phyloP scores from a whole-genome alignment of 2,888 invertebrate species.

The Nomada hirtipes region DNA sequence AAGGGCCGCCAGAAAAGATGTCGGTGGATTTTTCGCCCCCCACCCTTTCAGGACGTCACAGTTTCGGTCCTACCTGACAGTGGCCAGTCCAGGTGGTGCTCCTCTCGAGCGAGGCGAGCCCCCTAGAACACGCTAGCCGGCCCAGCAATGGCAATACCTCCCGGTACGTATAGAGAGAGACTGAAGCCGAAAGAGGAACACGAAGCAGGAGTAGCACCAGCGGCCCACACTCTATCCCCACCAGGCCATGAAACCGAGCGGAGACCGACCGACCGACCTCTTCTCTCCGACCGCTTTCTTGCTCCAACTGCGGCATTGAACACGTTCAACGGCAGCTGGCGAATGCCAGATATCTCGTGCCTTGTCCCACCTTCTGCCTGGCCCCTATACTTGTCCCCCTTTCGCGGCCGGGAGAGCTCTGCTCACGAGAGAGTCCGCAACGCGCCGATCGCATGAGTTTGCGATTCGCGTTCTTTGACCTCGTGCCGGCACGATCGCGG shows the following conservation, averaged over 20 bases:
- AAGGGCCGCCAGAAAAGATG: slow-evolving; percentile 23
- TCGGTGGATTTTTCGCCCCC: slow-evolving; percentile 27
- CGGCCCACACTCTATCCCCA: slow-evolving; percentile 77
- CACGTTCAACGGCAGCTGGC: slow-evolving; percentile 84
- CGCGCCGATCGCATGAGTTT: slow-evolving; percentile 71
- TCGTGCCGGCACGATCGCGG: slow-evolving; percentile 67
- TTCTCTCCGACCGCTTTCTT: slow-evolving; percentile 78
- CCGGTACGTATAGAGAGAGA: slow-evolving; percentile 76
- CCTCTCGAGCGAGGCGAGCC: slow-evolving; percentile 36
- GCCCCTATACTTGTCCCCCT: slow-evolving; percentile 41
- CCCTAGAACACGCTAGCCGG: slow-evolving; percentile 63
- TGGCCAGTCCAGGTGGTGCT: slow-evolving; percentile 54
- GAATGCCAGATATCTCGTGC: slow-evolving; percentile 77
- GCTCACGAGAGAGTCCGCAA: slow-evolving; percentile 55
- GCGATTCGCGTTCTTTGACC: slow-evolving; percentile 82
- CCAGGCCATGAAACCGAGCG: slow-evolving; percentile 42
- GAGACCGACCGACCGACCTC: slow-evolving; percentile 67
- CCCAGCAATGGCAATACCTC: slow-evolving; percentile 66
- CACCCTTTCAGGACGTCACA: slow-evolving; percentile 28
- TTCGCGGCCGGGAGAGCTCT: slow-evolving; percentile 19
- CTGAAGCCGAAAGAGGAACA: slow-evolving; percentile 77
- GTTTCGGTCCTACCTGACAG: slow-evolving; percentile 37
- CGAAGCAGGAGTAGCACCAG: slow-evolving; percentile 71
- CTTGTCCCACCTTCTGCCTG: slow-evolving; percentile 40
- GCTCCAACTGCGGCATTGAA: slow-evolving; percentile 82